These are phyloP conservation scores for Platynereis dumerilii DNA, from an alignment of 2,888 invertebrate genomes.

Conservation along the genomic window DNA sequence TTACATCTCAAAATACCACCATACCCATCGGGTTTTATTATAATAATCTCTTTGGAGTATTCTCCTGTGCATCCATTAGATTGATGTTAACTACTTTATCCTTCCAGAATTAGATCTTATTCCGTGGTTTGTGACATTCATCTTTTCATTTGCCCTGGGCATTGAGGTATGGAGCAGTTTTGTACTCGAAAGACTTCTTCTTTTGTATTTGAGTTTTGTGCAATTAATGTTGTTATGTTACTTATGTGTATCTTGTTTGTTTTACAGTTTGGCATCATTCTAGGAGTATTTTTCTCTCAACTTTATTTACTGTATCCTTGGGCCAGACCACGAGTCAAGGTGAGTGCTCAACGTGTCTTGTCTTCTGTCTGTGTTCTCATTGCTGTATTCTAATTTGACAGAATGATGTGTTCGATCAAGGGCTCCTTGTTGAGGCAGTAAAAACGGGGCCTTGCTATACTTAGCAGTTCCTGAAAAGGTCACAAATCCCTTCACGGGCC, in stretches of 20 bases:
- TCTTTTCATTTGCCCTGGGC: constrained; percentile 19
- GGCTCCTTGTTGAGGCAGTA: neutral
- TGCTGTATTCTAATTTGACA: neutral
- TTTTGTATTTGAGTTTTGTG: neutral
- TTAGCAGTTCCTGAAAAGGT: no score
- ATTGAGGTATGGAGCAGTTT: constrained; percentile 18
- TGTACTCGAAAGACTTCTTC: neutral
- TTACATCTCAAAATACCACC: no score
- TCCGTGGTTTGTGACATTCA: constrained; percentile 22
- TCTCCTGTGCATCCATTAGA: no score
- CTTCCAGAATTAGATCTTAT: constrained; percentile 18
- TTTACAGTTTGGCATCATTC: constrained; percentile 40
- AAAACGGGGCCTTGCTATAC: no score
- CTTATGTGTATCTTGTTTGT: neutral
- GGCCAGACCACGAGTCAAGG: constrained; percentile 36
- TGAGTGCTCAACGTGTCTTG: constrained; percentile 12
- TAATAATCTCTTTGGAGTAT: no score
- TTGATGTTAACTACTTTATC: no score
- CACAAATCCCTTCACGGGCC: no score
- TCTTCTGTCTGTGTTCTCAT: neutral
- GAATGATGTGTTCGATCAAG: neutral
- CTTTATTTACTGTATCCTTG: constrained; percentile 37
- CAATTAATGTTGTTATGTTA: neutral
- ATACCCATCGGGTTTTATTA: no score
- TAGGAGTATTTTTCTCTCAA: constrained; percentile 37